Evolutionary conservation across 2,888 invertebrate species (phyloP).

Genomic region (Perizoma affinitatum): DNA sequence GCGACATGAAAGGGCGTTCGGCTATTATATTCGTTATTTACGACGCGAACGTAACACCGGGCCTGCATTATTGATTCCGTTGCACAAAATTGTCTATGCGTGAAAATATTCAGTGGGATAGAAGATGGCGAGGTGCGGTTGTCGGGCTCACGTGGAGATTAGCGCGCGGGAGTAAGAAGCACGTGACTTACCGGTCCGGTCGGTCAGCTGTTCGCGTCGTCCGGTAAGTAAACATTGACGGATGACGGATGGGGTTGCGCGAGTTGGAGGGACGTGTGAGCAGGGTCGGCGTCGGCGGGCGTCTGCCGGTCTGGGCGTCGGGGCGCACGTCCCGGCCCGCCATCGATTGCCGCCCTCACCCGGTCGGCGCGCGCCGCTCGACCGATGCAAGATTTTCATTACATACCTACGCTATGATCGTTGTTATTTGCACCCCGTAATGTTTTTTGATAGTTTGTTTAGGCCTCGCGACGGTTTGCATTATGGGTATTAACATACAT

Average conservation of each 20-base stretch:
- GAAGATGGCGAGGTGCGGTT: slow-evolving; percentile 38
- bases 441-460: slow-evolving; percentile 81
- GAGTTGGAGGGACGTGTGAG: slow-evolving; percentile 67
- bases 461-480: slow-evolving; percentile 56
- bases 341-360: slow-evolving; percentile 83
- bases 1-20: slow-evolving; percentile 71
- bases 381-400: slow-evolving; percentile 82
- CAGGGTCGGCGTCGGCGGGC: slow-evolving; percentile 81
- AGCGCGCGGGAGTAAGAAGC: slow-evolving; percentile 52
- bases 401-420: slow-evolving; percentile 77
- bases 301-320: slow-evolving; percentile 86
- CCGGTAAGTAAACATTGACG: slow-evolving; percentile 80
- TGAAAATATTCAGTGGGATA: slow-evolving; percentile 57
- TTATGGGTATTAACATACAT: slow-evolving; percentile 53
- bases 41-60: slow-evolving; percentile 64
- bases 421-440: slow-evolving; percentile 83
- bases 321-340: slow-evolving; percentile 81
- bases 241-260: slow-evolving; percentile 68
- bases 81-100: slow-evolving; percentile 61
- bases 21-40: slow-evolving; percentile 80
- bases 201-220: slow-evolving; percentile 81
- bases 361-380: slow-evolving; percentile 75
- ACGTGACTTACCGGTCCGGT: slow-evolving; percentile 83
- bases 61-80: slow-evolving; percentile 68
- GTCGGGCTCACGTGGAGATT: slow-evolving; percentile 37